Base-by-base conservation (phyloP, 2,888 invertebrate species). In the Tetranychus truncatus region DNA sequence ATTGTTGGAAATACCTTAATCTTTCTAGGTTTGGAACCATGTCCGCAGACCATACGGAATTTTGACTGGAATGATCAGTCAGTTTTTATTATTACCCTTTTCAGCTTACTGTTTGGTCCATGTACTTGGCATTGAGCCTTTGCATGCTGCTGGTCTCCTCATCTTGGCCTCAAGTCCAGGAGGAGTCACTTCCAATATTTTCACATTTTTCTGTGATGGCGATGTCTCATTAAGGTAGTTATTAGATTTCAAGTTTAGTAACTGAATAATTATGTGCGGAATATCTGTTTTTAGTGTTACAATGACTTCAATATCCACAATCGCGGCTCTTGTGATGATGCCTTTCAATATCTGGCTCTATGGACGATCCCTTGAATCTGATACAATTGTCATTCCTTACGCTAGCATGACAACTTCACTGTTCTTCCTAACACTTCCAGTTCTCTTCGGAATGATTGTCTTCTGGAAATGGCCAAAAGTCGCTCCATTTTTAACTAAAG, bases 91-190 rank as follows among this genome's bases (percentile, higher is more conserved):
- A 9, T 77, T 82, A 24, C 81, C 82, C 7, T 76, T 80, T 66
- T 78, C 79, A 20, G 81, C 81, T 20, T 82, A 80, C 76, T 79
- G 79, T 34, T 78, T 81, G 75, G 81, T 81, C 45, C 78, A 80
- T 72, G 77, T 79, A 6, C 76, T 81, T 5, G 75, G 78, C 69
- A 75, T 81, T 72, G 79, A 80, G 6, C 77, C 80, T 21, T 66
- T 80, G 18, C 79, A 80, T 6, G 81, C 81, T n/a, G 79, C 81
- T n/a, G 81, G 81, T n/a, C 79, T 82, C 79, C 76, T 82, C 20
- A 80, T 81, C 18, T 79, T 81, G 74, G 80, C 80, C 1, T 81
- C 81, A 77, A 81, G 81, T 76, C 81, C 81, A 0, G 81, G 81
- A 4, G 81, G 81, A 5, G 80, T 81, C 7, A 80, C 81, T 1